A percentile compares a stretch with the other conserved stretches of the same genome.
Evolutionary conservation across 2,113 vertebrate genomes (phyloP).

Genomic region (Marmota flaviventris): DNA sequence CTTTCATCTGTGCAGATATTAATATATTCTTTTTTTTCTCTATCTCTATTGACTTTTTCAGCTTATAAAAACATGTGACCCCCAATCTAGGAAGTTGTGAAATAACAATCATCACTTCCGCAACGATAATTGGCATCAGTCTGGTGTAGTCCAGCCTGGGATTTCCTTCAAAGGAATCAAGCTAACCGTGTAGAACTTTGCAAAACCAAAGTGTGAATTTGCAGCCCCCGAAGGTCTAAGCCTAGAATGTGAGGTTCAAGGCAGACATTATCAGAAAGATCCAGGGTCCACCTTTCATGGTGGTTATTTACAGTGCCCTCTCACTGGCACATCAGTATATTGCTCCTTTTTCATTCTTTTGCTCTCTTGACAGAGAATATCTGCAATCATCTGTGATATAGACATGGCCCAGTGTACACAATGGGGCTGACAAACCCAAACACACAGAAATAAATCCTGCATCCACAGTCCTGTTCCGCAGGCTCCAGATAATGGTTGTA

Average conservation of each 20-base stretch:
- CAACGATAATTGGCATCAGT: background rate
- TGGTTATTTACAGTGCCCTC: background rate
- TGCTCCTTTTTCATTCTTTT: background rate
- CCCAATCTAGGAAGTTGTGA: conserved; percentile 34
- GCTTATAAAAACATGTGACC: conserved; percentile 37
- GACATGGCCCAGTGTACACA: background rate
- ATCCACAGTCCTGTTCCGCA: too few species aligned
- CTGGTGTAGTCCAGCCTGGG: conserved; percentile 4
- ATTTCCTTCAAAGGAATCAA: conserved; percentile 40
- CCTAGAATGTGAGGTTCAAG: background rate
- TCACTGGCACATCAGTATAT: background rate
- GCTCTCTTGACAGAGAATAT: background rate
- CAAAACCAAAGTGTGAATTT: conserved; percentile 30
- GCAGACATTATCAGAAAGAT: background rate
- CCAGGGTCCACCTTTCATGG: background rate
- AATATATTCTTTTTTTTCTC: conserved; percentile 18
- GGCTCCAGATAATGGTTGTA: background rate
- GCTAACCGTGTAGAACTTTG: background rate
- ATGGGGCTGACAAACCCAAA: background rate
- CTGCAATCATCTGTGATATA: background rate
- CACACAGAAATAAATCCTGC: background rate
- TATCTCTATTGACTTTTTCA: background rate
- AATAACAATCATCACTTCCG: conserved; percentile 20
- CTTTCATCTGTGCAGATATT: background rate
- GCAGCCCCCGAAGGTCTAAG: background rate